phyloP scores from a whole-genome alignment of 2,888 invertebrate species.

The Lottia scabra region DNA sequence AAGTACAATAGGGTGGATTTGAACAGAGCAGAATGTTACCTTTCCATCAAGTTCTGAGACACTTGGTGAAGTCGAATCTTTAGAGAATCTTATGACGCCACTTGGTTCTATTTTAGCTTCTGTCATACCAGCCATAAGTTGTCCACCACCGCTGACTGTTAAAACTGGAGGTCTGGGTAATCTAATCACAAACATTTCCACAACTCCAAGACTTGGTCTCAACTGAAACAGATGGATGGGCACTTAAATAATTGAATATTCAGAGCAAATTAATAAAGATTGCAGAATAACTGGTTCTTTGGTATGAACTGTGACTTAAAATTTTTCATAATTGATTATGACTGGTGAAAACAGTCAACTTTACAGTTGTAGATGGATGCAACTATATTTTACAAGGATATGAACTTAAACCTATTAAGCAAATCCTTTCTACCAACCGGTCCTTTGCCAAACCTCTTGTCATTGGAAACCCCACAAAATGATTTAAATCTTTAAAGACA shows the following conservation, averaged over 20 bases:
- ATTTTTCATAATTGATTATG: too few species aligned
- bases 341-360: too few species aligned
- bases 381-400: too few species aligned
- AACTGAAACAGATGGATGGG: too few species aligned
- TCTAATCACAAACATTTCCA: conserved; percentile 58
- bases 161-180: conserved; percentile 52
- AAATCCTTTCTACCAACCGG: too few species aligned
- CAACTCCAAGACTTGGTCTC: conserved; percentile 12
- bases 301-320: neutral
- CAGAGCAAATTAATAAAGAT: neutral
- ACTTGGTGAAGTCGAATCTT: conserved; percentile 46
- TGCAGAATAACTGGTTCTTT: neutral
- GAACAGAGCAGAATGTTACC: conserved; percentile 36
- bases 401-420: too few species aligned
- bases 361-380: too few species aligned
- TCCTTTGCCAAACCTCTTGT: neutral
- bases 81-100: conserved; percentile 60
- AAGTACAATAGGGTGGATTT: neutral
- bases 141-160: conserved; percentile 56
- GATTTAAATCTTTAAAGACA: neutral
- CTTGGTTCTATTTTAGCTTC: conserved; percentile 55
- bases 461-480: neutral
- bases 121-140: conserved; percentile 42
- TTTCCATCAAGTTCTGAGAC: conserved; percentile 54
- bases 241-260: neutral